A percentile compares a stretch with the other conserved stretches of the same genome.
phyloP scores from a whole-genome alignment of 2,888 invertebrate genomes.

The Callyntrura guangdongensis region DNA sequence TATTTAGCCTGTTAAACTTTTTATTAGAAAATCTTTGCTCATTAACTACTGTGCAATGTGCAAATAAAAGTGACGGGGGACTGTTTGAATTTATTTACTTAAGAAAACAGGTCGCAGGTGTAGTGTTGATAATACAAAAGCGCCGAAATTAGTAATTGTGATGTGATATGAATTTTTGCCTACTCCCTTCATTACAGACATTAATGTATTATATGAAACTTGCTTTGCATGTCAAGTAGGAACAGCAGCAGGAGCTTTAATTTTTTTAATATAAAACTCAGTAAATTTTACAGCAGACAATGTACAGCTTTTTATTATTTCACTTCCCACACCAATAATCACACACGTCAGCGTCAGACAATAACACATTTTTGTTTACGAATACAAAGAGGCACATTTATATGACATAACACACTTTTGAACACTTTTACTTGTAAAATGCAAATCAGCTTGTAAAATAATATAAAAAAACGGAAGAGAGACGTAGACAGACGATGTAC shows the following conservation, averaged over 20 bases:
- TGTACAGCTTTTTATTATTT: slow-evolving; percentile 20
- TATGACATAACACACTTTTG: slow-evolving; percentile 5
- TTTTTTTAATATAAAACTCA: too few relatives aligned
- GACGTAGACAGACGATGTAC: background rate
- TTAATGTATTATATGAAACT: background rate
- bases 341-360: slow-evolving; percentile 5
- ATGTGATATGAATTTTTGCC: too few relatives aligned
- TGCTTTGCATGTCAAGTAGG: slow-evolving; percentile 12
- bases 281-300: background rate
- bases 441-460: background rate
- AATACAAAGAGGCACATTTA: background rate
- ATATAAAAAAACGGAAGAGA: slow-evolving; percentile 32
- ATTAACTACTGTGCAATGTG: too few relatives aligned
- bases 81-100: too few relatives aligned
- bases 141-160: too few relatives aligned
- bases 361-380: background rate
- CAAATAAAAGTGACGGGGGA: too few relatives aligned
- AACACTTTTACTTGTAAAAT: slow-evolving; percentile 11
- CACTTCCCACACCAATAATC: slow-evolving; percentile 44
- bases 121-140: too few relatives aligned
- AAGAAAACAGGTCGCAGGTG: too few relatives aligned
- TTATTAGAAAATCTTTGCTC: too few relatives aligned
- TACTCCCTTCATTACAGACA: too few relatives aligned
- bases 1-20: too few relatives aligned
- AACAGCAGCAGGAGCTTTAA: background rate